Conservation (phyloP, 2,797 vertebrate genomes). For the Gymnodraco acuticeps region DNA sequence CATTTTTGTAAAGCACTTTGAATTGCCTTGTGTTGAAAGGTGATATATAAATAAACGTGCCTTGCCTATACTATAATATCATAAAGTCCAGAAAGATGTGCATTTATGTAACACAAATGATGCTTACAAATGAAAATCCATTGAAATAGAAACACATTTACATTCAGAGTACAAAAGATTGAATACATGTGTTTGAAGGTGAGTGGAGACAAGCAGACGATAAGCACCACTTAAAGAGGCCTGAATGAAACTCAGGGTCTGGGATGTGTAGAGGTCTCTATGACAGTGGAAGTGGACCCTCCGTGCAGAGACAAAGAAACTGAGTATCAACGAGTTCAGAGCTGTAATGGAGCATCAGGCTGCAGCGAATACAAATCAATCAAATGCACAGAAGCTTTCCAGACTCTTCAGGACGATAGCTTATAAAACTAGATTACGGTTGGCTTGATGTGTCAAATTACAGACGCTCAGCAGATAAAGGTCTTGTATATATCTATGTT, state of each 20-base stretch:
- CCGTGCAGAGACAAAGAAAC: constrained; percentile 33
- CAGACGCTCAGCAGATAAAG: not conserved
- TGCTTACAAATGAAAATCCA: not conserved
- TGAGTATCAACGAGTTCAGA: constrained; percentile 22
- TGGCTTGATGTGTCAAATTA: constrained; percentile 15
- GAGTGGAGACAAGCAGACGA: constrained; percentile 27
- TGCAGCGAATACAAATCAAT: constrained; percentile 33
- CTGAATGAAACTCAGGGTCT: constrained; percentile 48
- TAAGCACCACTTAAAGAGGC: constrained; percentile 57
- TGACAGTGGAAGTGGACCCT: constrained; percentile 36
- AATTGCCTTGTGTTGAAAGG: too few species aligned
- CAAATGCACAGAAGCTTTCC: constrained; percentile 15
- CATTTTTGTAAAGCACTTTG: too few species aligned
- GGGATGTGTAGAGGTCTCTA: constrained; percentile 38
- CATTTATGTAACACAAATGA: not conserved
- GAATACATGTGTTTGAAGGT: constrained; percentile 37
- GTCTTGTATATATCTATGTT: not conserved
- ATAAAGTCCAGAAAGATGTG: too few species aligned
- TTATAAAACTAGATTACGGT: constrained; percentile 14
- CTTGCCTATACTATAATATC: too few species aligned
- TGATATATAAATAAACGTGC: too few species aligned
- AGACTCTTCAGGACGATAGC: not conserved
- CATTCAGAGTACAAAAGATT: not conserved
- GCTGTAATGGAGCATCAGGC: constrained; percentile 28
- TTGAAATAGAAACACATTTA: not conserved